Evolutionary conservation across 2,797 vertebrate genomes (phyloP), one percentile per base, ranked within the genome.

Genomic region (Pteronotus mesoamericanus): DNA sequence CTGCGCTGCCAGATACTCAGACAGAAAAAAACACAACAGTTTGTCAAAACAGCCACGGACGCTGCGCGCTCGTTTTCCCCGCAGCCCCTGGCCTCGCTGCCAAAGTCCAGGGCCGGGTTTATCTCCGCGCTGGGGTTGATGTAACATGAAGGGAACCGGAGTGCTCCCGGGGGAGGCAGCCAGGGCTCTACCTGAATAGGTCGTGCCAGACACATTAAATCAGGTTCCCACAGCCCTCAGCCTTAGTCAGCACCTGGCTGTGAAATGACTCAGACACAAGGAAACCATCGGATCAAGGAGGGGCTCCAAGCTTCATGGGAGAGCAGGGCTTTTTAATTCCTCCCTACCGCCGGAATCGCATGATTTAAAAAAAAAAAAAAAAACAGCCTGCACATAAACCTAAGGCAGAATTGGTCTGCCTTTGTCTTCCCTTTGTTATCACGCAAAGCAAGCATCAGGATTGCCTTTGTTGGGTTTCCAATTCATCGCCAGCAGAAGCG

Each of bases 21-120:
- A 24, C 97, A 97, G 96, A 69, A 96, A 93, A 93, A 97, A 97
- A 89, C 98, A 88, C 64, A 97, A 95, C 95, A 84, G 90, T 97
- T 97, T 98, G 96, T 96, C 96, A 97, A 98, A 98, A 98, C 97
- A 98, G 88, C 96, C 97, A 84, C 90, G 97, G 98, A 97, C 79
- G 90, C 97, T 16, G 95, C 82, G 71, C 61, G 32, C 77, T 94
- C 53, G 42, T 78, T 94, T 86, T n/a, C 44, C 71, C 48, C 64
- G 80, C 64, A 51, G 29, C 68, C 94, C 72, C 57, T 3, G n/a
- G 66, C 24, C 87, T 57, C 9, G 75, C 96, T 97, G 96, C 95
- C 97, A 97, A 96, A 88, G 90, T n/a, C 78, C 59, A 69, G 44
- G 94, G 66, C 55, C 74, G 64, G 48, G 89, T 75, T 71, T 74